Evolutionary conservation across 2,888 invertebrate species (phyloP).

Genomic region (Dione juno): DNA sequence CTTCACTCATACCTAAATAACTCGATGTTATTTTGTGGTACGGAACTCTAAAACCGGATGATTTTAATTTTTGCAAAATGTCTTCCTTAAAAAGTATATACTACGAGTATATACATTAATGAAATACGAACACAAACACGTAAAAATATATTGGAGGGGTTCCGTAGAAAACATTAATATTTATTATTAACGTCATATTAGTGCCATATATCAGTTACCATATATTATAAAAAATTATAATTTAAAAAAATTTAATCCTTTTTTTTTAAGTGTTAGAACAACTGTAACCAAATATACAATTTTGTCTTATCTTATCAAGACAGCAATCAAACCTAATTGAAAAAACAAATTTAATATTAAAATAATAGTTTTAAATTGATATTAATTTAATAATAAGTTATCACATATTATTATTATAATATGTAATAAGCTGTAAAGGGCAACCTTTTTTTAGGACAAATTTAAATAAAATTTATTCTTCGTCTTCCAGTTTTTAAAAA

Average conservation of each 20-base stretch:
- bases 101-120: constrained; percentile 7
- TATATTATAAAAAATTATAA: neutral
- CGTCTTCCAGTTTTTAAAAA: neutral
- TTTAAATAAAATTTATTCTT: too few species aligned
- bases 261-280: neutral
- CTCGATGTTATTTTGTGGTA: too few species aligned
- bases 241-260: neutral
- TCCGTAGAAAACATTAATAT: constrained; percentile 1
- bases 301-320: neutral
- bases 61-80: too few species aligned
- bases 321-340: neutral
- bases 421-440: too few species aligned
- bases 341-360: neutral
- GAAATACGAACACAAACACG: neutral
- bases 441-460: too few species aligned
- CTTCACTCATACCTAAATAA: too few species aligned
- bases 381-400: neutral
- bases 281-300: neutral
- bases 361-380: neutral
- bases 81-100: too few species aligned
- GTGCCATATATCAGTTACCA: constrained; percentile 26
- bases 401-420: too few species aligned
- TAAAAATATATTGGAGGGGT: neutral
- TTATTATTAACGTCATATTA: neutral
- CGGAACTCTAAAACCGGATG: too few species aligned